Base-by-base conservation (phyloP, 2,888 invertebrate genomes). In the Syrista parreyssii region DNA sequence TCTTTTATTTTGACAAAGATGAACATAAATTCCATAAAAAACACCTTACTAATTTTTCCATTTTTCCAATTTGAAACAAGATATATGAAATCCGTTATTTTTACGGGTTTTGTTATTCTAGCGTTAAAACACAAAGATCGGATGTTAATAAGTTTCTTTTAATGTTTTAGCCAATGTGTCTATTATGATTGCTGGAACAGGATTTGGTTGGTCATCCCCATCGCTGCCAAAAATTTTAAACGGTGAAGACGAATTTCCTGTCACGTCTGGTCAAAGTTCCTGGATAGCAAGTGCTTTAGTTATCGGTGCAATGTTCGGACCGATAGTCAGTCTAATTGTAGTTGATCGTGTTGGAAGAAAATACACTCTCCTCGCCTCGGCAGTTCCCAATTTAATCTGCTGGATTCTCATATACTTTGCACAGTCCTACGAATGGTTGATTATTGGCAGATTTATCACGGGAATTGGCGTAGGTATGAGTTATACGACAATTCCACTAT, bases 281-380 rank as follows among this genome's bases (percentile, higher is more conserved):
- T 86, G 82, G 85, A 31, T 84, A 11, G 82, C 76, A 11, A 74
- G 73, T 34, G 80, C 75, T 0, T 1, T 73, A 12, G 12, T 69
- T 30, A 32, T 85, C 2, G 86, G 86, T 23, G 79, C 78, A 3
- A 75, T 77, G n/a, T n/a, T 85, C 12, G 86, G 86, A 33, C 81
- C 85, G 30, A 36, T 82, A 23, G 1, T 78, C 12, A 55, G 78
- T 6, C 80, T 74, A 4, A 34, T 81, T 0, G 12, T 86, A 12
- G 73, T 82, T 34, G 78, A 86, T 35, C 73, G 11, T 0, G 80
- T 83, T 32, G 86, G 86, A 32, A 81, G 85, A 74, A 86, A 86
- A 79, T 81, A 69, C 79, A 80, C 80, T n/a, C 77, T 86, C 23
- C 79, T 77, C n/a, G 4, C n/a, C 1, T 35, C 75, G 1, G 77